phyloP scores from a whole-genome alignment of 2,888 invertebrate genomes.

The Argyresthia goedartella region DNA sequence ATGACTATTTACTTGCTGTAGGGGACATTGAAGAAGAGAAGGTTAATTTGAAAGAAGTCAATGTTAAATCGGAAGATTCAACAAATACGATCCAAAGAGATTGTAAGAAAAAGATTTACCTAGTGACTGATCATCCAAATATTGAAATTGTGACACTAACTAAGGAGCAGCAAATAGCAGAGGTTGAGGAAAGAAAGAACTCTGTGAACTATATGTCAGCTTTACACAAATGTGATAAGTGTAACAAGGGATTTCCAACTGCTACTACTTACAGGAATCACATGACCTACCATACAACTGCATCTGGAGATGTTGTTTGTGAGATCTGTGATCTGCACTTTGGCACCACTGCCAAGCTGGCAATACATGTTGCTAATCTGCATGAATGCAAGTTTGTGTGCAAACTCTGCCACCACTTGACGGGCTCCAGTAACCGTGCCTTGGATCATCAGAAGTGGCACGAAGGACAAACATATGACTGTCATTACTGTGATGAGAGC shows the following conservation, averaged over 20 bases:
- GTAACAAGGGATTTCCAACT: slow-evolving; percentile 47
- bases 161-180: slow-evolving; percentile 37
- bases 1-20: too few relatives aligned
- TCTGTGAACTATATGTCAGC: slow-evolving; percentile 39
- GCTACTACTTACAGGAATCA: slow-evolving; percentile 41
- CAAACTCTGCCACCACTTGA: slow-evolving; percentile 18
- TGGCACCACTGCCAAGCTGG: slow-evolving; percentile 20
- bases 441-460: slow-evolving; percentile 49
- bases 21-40: too few relatives aligned
- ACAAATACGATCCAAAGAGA: too few relatives aligned
- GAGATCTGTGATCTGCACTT: slow-evolving; percentile 35
- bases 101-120: too few relatives aligned
- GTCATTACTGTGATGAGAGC: slow-evolving; percentile 33
- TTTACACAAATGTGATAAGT: slow-evolving; percentile 41
- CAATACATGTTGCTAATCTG: slow-evolving; percentile 25
- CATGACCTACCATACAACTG: slow-evolving; percentile 30
- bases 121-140: neutral
- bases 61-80: too few relatives aligned
- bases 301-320: slow-evolving; percentile 16
- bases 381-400: slow-evolving; percentile 42
- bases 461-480: slow-evolving; percentile 30
- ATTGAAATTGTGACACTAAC: slow-evolving; percentile 18
- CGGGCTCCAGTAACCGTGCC: slow-evolving; percentile 18
- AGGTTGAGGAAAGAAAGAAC: slow-evolving; percentile 28
- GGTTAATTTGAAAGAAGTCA: too few relatives aligned